phyloP scores from a whole-genome alignment of 37 sponge, comb jelly and placozoan species.

The Mnemiopsis leidyi region DNA sequence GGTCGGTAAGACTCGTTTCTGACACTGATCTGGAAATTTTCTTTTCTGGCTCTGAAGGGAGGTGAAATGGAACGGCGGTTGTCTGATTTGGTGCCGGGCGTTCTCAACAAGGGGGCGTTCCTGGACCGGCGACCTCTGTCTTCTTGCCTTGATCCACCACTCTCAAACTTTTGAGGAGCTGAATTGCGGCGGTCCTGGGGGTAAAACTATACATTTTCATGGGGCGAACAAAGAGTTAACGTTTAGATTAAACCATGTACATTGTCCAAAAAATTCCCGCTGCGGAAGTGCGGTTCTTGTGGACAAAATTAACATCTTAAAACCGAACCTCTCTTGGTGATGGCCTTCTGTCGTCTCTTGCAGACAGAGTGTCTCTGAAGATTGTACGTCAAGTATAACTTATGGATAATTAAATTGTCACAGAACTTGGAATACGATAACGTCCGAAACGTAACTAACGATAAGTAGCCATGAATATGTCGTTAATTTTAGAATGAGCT shows the following conservation, averaged over 20 bases:
- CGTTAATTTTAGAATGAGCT: too few species aligned
- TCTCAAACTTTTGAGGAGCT: background rate
- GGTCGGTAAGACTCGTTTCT: slow-evolving; percentile 7
- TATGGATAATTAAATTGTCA: too few species aligned
- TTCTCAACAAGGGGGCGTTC: background rate
- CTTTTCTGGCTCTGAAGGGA: background rate
- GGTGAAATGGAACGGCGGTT: background rate
- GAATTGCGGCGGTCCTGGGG: background rate
- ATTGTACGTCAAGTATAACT: background rate
- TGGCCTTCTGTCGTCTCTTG: background rate
- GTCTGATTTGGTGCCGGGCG: background rate
- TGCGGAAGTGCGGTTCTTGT: too few species aligned
- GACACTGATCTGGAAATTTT: slow-evolving; percentile 64
- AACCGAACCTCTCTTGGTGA: slow-evolving; percentile 10
- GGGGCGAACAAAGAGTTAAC: too few species aligned
- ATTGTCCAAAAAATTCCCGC: too few species aligned
- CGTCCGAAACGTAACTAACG: too few species aligned
- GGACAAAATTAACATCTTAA: too few species aligned
- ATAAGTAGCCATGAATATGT: too few species aligned
- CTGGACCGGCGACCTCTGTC: background rate
- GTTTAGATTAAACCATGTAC: too few species aligned
- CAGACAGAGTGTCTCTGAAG: background rate
- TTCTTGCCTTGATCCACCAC: background rate
- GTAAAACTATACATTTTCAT: too few species aligned
- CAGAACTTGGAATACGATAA: too few species aligned